These are phyloP conservation scores for Aplochiton taeniatus DNA, from an alignment of 2,797 vertebrate species.

Conservation along the genomic window DNA sequence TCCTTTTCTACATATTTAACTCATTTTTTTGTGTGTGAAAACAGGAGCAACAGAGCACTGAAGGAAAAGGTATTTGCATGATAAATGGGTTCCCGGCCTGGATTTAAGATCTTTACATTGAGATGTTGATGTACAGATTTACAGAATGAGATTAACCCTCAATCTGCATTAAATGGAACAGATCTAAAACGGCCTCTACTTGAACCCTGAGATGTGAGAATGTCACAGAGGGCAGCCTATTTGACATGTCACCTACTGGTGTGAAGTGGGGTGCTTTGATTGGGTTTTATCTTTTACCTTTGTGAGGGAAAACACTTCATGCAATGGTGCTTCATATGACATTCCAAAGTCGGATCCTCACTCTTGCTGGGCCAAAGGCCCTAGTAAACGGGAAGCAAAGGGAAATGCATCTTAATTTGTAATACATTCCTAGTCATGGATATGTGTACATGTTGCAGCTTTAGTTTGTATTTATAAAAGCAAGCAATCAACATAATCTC, in stretches of 20 bases:
- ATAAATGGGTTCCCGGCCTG: conserved; percentile 76
- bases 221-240: conserved; percentile 76
- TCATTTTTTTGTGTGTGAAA: conserved; percentile 70
- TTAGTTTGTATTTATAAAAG: no score
- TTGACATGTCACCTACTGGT: conserved; percentile 76
- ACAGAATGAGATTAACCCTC: conserved; percentile 78
- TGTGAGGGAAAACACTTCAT: conserved; percentile 54
- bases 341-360: conserved; percentile 40
- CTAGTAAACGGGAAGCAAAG: not conserved
- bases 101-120: conserved; percentile 77
- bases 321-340: conserved; percentile 13
- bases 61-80: conserved; percentile 76
- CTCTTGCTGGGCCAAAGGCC: conserved; percentile 6
- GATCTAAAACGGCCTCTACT: conserved; percentile 80
- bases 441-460: no score
- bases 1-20: no score
- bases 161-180: conserved; percentile 80
- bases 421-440: no score
- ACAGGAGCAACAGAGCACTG: conserved; percentile 55
- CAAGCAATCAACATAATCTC: no score
- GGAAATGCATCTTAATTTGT: not conserved
- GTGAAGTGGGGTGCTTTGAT: conserved; percentile 72
- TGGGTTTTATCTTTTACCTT: conserved; percentile 75
- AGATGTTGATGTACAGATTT: conserved; percentile 75
- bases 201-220: conserved; percentile 80